These are phyloP conservation scores for Miichthys miiuy DNA, from an alignment of 2,797 vertebrate genomes.

Conservation along the genomic window DNA sequence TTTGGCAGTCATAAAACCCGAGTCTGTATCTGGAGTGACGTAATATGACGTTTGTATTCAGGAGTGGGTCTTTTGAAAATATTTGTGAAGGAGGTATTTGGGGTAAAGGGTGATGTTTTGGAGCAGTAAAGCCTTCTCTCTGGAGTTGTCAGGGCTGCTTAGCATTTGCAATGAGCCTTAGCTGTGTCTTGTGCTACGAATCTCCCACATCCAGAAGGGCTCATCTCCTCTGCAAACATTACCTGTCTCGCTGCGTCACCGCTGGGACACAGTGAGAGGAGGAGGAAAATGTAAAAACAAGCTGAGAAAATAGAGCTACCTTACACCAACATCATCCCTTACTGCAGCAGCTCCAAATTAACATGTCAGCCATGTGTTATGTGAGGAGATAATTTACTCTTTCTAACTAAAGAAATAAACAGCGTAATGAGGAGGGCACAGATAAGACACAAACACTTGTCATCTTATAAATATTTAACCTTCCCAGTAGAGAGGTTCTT, in stretches of 20 bases:
- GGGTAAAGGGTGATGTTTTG: constrained; percentile 70
- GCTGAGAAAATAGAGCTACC: constrained; percentile 46
- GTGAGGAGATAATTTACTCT: constrained; percentile 68
- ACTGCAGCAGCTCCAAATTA: constrained; percentile 63
- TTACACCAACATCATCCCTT: constrained; percentile 42
- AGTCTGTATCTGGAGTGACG: constrained; percentile 42
- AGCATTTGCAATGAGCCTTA: constrained; percentile 80
- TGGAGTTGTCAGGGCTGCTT: constrained; percentile 74
- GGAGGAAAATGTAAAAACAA: constrained; percentile 53
- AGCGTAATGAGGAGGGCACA: constrained; percentile 66
- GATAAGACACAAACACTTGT: constrained; percentile 77
- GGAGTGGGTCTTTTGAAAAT: constrained; percentile 49
- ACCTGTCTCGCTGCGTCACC: constrained; percentile 72
- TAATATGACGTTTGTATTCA: constrained; percentile 61
- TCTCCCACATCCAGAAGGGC: constrained; percentile 77
- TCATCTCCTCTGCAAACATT: constrained; percentile 81
- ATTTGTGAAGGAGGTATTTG: constrained; percentile 68
- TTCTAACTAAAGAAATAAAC: constrained; percentile 74
- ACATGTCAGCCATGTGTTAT: constrained; percentile 67
- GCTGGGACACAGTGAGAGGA: constrained; percentile 53
- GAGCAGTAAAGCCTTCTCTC: constrained; percentile 67
- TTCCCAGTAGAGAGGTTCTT: constrained; percentile 63
- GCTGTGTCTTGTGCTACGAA: constrained; percentile 67
- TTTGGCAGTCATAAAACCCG: constrained; percentile 60
- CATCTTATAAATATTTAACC: constrained; percentile 82